These are phyloP conservation scores for Pterocles gutturalis DNA, from an alignment of 2,113 vertebrate genomes.

Conservation along the genomic window DNA sequence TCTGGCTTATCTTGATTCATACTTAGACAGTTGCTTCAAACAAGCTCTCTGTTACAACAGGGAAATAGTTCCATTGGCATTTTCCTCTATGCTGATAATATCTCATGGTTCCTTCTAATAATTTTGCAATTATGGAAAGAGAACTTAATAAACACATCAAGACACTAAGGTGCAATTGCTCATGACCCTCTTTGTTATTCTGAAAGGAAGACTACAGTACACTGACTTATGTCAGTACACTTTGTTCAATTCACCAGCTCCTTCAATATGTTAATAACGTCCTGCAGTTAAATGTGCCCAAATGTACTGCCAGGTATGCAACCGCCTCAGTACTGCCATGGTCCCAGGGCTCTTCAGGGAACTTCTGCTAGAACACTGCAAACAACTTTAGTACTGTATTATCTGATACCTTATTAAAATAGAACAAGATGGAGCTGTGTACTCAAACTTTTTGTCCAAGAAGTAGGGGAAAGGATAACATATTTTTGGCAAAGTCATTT, in stretches of 20 bases:
- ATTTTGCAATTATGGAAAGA: neutral
- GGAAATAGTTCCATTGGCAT: neutral
- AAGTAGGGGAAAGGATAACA: neutral
- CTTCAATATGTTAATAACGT: neutral
- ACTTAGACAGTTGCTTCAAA: neutral
- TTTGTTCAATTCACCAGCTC: neutral
- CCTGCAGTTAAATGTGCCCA: neutral
- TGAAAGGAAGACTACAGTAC: neutral
- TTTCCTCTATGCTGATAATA: neutral
- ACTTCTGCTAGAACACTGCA: neutral
- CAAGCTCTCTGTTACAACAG: neutral
- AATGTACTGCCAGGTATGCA: neutral
- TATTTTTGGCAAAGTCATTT: neutral
- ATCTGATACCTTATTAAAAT: neutral
- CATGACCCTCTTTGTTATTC: neutral
- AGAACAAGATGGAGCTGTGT: neutral
- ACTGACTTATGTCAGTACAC: neutral
- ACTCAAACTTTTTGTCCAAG: neutral
- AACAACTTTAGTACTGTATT: neutral
- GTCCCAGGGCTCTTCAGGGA: neutral
- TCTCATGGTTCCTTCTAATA: neutral
- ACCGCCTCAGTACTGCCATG: accelerated
- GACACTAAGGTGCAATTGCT: neutral
- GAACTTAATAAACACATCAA: neutral
- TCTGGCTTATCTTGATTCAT: neutral